These are phyloP conservation scores for Acipenser transmontanus DNA, from an alignment of 2,797 vertebrate species.

Conservation along the genomic window DNA sequence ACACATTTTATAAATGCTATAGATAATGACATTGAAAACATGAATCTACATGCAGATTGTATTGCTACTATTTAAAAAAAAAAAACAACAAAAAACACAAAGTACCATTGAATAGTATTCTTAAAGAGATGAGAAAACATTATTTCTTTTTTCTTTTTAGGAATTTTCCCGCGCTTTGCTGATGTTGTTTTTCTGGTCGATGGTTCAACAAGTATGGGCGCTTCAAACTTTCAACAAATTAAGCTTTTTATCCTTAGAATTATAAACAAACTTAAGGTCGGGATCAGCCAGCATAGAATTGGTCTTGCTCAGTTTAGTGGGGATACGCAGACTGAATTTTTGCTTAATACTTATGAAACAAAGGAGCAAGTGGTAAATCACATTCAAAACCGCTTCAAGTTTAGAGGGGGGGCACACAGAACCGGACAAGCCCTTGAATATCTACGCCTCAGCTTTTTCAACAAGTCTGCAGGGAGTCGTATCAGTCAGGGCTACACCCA, in stretches of 20 bases:
- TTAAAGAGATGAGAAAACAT: too few species aligned
- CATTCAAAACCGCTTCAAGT: slow-evolving; percentile 34
- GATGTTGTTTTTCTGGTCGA: slow-evolving; percentile 75
- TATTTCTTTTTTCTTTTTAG: slow-evolving; percentile 26
- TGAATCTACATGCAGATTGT: too few species aligned
- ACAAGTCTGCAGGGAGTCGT: slow-evolving; percentile 45
- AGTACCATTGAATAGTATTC: too few species aligned
- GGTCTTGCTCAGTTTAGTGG: slow-evolving; percentile 66
- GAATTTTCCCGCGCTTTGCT: slow-evolving; percentile 46
- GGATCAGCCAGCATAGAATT: slow-evolving; percentile 47
- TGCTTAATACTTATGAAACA: slow-evolving; percentile 48
- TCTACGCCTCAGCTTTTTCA: slow-evolving; percentile 49
- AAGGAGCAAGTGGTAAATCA: slow-evolving; percentile 36
- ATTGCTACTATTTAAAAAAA: too few species aligned
- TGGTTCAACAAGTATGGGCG: slow-evolving; percentile 35
- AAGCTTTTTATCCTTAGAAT: slow-evolving; percentile 37
- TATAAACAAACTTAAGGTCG: slow-evolving; percentile 50
- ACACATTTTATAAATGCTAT: too few species aligned
- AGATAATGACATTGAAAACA: too few species aligned
- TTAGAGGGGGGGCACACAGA: slow-evolving; percentile 33
- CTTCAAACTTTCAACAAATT: slow-evolving; percentile 41
- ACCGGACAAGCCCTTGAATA: slow-evolving; percentile 53
- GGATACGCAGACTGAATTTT: slow-evolving; percentile 52
- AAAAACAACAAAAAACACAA: too few species aligned
- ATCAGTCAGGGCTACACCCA: slow-evolving; percentile 52